Conservation (phyloP, 2,888 invertebrate genomes). For the Pomacea canaliculata region DNA sequence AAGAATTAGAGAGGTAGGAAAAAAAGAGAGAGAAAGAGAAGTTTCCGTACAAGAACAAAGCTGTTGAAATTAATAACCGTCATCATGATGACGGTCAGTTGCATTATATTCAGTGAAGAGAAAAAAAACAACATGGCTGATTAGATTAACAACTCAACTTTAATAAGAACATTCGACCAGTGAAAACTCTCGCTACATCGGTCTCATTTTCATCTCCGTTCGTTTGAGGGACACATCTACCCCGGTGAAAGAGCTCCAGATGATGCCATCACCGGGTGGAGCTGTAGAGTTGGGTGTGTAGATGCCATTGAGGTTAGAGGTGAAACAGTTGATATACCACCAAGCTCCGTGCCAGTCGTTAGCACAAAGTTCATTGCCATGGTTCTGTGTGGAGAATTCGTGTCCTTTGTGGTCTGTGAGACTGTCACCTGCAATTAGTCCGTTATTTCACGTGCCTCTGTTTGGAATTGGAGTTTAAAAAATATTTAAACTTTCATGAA, state of each 20-base stretch:
- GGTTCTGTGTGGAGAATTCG: background rate
- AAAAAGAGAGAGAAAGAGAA: too few species aligned
- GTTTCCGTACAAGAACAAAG: too few species aligned
- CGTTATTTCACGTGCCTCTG: too few species aligned
- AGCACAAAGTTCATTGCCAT: background rate
- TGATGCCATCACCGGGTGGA: background rate
- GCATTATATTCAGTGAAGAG: too few species aligned
- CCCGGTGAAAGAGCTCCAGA: background rate
- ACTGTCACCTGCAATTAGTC: background rate
- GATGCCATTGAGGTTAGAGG: background rate
- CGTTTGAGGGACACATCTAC: background rate
- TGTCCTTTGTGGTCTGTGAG: background rate
- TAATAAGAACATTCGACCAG: too few species aligned
- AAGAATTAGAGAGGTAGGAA: too few species aligned
- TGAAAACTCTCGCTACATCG: background rate
- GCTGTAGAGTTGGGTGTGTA: constrained; percentile 2
- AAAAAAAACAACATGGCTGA: too few species aligned
- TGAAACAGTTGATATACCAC: background rate
- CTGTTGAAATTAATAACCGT: too few species aligned
- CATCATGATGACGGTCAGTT: too few species aligned
- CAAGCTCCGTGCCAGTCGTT: background rate
- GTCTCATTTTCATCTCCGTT: constrained; percentile 1
- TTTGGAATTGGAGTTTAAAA: too few species aligned
- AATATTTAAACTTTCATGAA: too few species aligned
- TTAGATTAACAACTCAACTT: too few species aligned